Percentiles rank a stretch among this genome's conserved stretches.
Conservation (phyloP, 2,888 invertebrate genomes). For the Tenthredo amoena region DNA sequence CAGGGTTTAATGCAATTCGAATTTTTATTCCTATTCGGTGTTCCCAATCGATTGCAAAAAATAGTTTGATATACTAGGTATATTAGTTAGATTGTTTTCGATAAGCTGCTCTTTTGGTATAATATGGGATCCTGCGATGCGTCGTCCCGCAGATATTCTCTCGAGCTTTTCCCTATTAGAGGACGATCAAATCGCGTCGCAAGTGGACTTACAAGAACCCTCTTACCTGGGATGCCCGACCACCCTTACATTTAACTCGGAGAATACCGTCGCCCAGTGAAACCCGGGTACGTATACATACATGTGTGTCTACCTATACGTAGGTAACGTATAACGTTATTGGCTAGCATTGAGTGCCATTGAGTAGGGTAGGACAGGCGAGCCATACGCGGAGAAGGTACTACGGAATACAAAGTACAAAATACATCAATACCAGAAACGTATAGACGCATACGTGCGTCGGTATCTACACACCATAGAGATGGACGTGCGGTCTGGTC, state of each 20-base stretch:
- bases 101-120: not conserved
- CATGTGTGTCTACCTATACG: not conserved
- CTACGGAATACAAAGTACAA: constrained; percentile 43
- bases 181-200: constrained; percentile 10
- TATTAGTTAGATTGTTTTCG: not conserved
- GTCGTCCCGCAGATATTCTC: not conserved
- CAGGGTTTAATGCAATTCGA: too few relatives aligned
- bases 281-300: not conserved
- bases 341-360: constrained; percentile 49
- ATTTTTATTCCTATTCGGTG: too few relatives aligned
- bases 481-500: not conserved
- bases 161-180: not conserved
- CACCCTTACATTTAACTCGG: constrained; percentile 37
- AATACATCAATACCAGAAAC: constrained; percentile 27
- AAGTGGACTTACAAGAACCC: constrained; percentile 34
- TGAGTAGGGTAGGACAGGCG: constrained; percentile 48
- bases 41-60: too few relatives aligned
- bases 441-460: not conserved
- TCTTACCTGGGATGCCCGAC: constrained; percentile 5
- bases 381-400: constrained; percentile 34
- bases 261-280: constrained; percentile 19
- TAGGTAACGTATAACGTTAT: constrained; percentile 37
- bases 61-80: too few relatives aligned
- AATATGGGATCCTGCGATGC: not conserved
- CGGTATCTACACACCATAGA: not conserved